Evolutionary conservation across 2,113 vertebrate species (phyloP).

Genomic region (Anseranas semipalmata): DNA sequence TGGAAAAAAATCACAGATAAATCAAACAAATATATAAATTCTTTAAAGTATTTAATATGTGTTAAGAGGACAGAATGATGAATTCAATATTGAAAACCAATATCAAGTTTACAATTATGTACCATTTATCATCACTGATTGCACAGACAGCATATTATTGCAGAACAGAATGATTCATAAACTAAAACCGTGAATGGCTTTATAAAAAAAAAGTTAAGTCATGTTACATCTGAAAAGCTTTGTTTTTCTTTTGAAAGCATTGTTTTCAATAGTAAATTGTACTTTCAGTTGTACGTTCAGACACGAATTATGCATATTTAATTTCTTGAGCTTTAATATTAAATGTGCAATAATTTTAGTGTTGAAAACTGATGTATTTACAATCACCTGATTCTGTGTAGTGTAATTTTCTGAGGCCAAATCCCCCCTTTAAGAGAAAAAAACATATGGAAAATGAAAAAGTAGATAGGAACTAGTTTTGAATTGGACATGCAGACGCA

Average conservation of each 20-base stretch:
- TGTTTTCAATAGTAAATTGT: slow-evolving; percentile 73
- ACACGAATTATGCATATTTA: slow-evolving; percentile 75
- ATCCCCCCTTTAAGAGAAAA: not conserved
- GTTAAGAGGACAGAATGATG: slow-evolving; percentile 86
- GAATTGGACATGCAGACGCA: not conserved
- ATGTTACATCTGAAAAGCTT: slow-evolving; percentile 61
- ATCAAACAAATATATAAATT: slow-evolving; percentile 83
- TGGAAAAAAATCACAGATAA: slow-evolving; percentile 75
- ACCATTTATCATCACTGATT: slow-evolving; percentile 81
- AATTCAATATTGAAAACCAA: slow-evolving; percentile 86
- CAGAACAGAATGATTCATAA: slow-evolving; percentile 69
- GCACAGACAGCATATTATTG: slow-evolving; percentile 74
- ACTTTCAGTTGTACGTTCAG: slow-evolving; percentile 68
- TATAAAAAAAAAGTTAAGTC: slow-evolving; percentile 61
- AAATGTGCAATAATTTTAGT: slow-evolving; percentile 1
- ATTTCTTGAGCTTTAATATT: slow-evolving; percentile 61
- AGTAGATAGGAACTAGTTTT: not conserved
- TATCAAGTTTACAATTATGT: slow-evolving; percentile 83
- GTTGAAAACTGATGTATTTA: not conserved
- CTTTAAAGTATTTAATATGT: slow-evolving; percentile 86
- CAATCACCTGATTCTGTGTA: not conserved
- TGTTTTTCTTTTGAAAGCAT: slow-evolving; percentile 68
- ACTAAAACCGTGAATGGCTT: slow-evolving; percentile 71
- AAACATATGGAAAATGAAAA: not conserved
- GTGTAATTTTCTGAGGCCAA: not conserved